Evolutionary conservation across 2,888 invertebrate species (phyloP), one percentile per base, ranked within the genome.

Genomic region (Stenodera caucasica): DNA sequence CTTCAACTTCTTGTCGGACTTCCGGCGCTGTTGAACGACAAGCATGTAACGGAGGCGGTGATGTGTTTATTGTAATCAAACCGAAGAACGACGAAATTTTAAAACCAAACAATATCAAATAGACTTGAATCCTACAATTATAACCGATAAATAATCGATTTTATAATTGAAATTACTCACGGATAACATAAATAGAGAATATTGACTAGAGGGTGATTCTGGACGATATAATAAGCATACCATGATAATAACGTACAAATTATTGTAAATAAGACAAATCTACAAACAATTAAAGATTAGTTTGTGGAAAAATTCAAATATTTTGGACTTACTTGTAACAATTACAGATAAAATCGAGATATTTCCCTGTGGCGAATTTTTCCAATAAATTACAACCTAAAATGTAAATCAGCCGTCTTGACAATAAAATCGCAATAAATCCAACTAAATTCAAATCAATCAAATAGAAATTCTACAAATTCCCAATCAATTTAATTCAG

Each of bases 381-480:
- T 78, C 73, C 30, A 79, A 66, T 18, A 78, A 33, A 67, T 67
- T 69, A 56, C 76, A 75, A 9, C 77, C 77, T 14, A 76, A 32
- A 52, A 77, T 67, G 63, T 91, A 90, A 9, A 96, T 80, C 57
- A 98, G 84, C 71, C 96, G 85, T 59, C 96, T 84, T 21, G 90
- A 87, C 71, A 96, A 84, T 70, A 97, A 84, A 8, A 93, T 85
- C 58, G 90, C 82, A 68, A 97, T 92, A 76, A 98, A 93, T 57
- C 89, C 85, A 49, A 96, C 87, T 59, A 98, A 82, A 78, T 96
- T 90, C 0, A 89, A 87, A 79, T 98, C 97, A 74, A 98, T 96
- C 69, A 98, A 82, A 80, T 98, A 92, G 79, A 96, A 92, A 81
- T 97, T 96, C 97, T 98, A 85, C 65, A 90, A 87, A 57, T 49